Base-by-base conservation (phyloP, 2,797 vertebrate species). In the Dermochelys coriacea region DNA sequence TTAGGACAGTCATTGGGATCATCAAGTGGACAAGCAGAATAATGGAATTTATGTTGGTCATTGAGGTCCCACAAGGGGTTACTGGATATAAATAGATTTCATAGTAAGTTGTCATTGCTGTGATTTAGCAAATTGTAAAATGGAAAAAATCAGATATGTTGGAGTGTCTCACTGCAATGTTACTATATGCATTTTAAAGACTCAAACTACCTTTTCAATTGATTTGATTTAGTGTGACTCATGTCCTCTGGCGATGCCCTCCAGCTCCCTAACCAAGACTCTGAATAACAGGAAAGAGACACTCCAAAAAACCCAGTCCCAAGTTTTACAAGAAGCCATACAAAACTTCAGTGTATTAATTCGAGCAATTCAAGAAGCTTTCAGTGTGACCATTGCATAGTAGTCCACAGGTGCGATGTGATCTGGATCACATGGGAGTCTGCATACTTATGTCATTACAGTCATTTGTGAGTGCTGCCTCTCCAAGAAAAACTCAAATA, bases 381-480 rank as follows among this genome's bases (percentile, higher is more conserved):
- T 51, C 49, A 15, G 78, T 14, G 55, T 61, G 50, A 87, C 0
- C 0, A 14, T 41, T 31, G 8, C 14, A 49, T 80, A 61, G 71
- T 78, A 16, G 64, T 0, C 0, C 59, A 68, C 0, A 2, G 21
- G 41, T 0, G 0, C 0, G 0, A 78, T 49, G 79, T 37, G 77
- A 89, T 12, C 47, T 78, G 2, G 57, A 52, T 37, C 6, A 1
- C 45, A 25, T 31, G 37, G 5, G 78, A 18, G 71, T 86, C 81
- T 0, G 16, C 37, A 41, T 34, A 11, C 45, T 34, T 5, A 78
- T 4, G 41, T 49, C 89, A 84, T 34, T 34, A 15, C 87, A 47
- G 85, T 74, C 68, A 45, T 74, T 25, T 74, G 16, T 0, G 2
- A 49, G 75, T 37, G 5, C 0, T 74, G 4, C 25, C 80, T 37